Base-by-base conservation (phyloP, 2,113 vertebrate species). In the Rhabdornis inornatus region DNA sequence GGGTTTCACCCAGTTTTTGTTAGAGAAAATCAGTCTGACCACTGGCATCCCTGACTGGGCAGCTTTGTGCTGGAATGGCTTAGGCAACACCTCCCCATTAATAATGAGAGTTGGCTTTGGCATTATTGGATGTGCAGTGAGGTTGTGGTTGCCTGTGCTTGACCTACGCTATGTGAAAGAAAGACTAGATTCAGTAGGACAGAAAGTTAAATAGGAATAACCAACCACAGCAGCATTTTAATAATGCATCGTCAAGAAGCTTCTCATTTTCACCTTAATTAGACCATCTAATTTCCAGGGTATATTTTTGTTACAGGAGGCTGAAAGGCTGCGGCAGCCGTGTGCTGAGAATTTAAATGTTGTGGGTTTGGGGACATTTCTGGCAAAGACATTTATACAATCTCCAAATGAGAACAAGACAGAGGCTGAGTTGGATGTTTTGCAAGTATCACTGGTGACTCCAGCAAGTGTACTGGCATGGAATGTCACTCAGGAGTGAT, bases 321-420 rank as follows among this genome's bases (percentile, higher is more conserved):
- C 79, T 81, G 79, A 69, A 86, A 70, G 71, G 59, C 83, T 95
- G 85, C 75, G 83, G 86, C 59, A 94, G 59, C 84, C 50, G 28
- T 15, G 47, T 70, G 61, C 61, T 87, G 71, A 83, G 68, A 87
- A 89, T 87, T 55, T 78, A 63, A 83, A 65, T 52, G 25, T 24
- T 59, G 50, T 69, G 39, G 33, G 5, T 70, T 63, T 14, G 68
- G 76, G 42, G 42, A 40, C 28, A 50, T 63, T 55, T 44, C 40
- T 82, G 66, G 49, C 63, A 85, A 74, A 78, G 59, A 13, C 25
- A 25, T 79, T 84, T 35, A 49, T 57, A n/a, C 27, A 53, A 0
- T 57, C 11, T 82, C 65, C 45, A 87, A 84, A 79, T 64, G 30
- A 89, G 89, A 78, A 45, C 42, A 64, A 72, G 45, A 45, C 42